Conservation (phyloP, 2,113 vertebrate species). For the Myrmecobius fasciatus region DNA sequence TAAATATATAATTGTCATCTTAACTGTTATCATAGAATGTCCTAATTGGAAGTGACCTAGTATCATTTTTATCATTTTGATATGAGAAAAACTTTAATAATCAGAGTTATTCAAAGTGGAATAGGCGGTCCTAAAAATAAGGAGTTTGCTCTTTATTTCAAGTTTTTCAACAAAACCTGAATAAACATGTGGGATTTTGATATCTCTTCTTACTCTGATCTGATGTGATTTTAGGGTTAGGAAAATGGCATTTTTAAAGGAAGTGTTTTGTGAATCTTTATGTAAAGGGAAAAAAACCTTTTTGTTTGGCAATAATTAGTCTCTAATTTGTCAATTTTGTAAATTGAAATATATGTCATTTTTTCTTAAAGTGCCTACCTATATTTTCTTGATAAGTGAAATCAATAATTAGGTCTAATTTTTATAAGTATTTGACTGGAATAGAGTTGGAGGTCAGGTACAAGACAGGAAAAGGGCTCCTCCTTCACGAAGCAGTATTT, state of each 20-base stretch:
- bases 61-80: background rate
- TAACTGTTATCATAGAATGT: background rate
- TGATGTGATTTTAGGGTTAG: background rate
- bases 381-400: background rate
- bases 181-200: background rate
- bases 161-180: background rate
- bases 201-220: background rate
- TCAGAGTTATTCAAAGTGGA: background rate
- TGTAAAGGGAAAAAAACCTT: constrained; percentile 24
- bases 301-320: background rate
- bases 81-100: background rate
- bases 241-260: constrained; percentile 3
- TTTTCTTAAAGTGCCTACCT: constrained; percentile 18
- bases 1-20: background rate
- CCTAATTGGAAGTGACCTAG: background rate
- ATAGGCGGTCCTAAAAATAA: background rate
- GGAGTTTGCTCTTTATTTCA: background rate
- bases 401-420: constrained; percentile 10
- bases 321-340: background rate
- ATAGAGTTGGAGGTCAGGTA: background rate
- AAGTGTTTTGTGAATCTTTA: background rate
- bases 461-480: background rate
- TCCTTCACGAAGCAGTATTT: constrained; percentile 12
- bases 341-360: background rate
- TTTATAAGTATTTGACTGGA: background rate